These are phyloP conservation scores for Enteromius mattozi DNA, from an alignment of 2,797 vertebrate genomes.

Conservation along the genomic window DNA sequence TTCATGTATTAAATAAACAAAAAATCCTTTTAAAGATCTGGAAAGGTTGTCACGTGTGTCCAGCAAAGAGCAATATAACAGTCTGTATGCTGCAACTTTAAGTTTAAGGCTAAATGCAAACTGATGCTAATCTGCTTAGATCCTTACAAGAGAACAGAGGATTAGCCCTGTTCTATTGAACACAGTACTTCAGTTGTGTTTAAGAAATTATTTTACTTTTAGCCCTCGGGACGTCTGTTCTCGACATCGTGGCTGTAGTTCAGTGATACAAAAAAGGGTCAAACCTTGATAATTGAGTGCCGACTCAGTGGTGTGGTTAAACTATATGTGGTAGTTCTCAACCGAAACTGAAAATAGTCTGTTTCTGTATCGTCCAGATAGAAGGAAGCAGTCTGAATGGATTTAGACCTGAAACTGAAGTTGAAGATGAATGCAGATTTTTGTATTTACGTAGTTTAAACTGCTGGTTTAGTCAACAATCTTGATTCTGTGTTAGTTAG, in stretches of 20 bases:
- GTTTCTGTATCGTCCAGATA: neutral
- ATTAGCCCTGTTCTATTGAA: conserved; percentile 67
- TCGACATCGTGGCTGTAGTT: neutral
- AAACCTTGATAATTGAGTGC: neutral
- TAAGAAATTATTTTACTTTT: conserved; percentile 40
- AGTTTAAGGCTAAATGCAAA: conserved; percentile 73
- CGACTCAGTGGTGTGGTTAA: conserved; percentile 2
- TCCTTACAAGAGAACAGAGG: conserved; percentile 70
- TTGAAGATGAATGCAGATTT: neutral
- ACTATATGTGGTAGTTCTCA: neutral
- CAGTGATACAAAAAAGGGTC: neutral
- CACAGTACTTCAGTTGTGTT: conserved; percentile 57
- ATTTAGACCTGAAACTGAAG: neutral
- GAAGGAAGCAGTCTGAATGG: neutral
- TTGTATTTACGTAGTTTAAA: neutral
- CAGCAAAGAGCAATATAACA: conserved; percentile 59
- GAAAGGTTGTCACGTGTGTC: conserved; percentile 30
- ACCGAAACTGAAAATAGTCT: neutral
- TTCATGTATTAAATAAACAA: conserved; percentile 17
- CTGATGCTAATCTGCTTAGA: conserved; percentile 77
- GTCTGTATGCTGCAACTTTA: conserved; percentile 61
- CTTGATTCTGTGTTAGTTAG: neutral
- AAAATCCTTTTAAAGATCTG: conserved; percentile 1
- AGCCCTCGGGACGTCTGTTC: conserved; percentile 18
- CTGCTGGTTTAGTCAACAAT: neutral